A percentile compares a stretch with the other conserved stretches of the same genome.
phyloP scores from a whole-genome alignment of 2,888 invertebrate species.

The Nephrocerus scutellatus region DNA sequence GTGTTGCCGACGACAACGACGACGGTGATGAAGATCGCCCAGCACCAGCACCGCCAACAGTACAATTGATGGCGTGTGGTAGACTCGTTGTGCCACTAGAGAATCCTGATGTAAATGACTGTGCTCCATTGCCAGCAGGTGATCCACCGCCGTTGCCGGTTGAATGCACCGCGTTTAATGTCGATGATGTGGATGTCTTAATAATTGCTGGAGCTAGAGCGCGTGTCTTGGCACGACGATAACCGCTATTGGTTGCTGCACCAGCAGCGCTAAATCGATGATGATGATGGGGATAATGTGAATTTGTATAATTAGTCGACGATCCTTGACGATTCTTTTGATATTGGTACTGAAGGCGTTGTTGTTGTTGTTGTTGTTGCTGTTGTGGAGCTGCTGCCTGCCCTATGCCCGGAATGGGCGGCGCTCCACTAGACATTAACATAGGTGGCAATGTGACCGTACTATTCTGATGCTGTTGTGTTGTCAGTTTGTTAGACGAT shows the following conservation, averaged over 20 bases:
- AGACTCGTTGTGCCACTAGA: slow-evolving; percentile 23
- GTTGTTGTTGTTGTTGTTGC: background rate
- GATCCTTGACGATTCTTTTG: slow-evolving; percentile 43
- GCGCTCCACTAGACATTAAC: too few relatives aligned
- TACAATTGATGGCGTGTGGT: slow-evolving; percentile 20
- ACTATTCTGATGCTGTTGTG: too few relatives aligned
- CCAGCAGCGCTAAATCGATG: slow-evolving; percentile 35
- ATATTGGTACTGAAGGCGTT: slow-evolving; percentile 29
- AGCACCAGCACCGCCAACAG: slow-evolving; percentile 20
- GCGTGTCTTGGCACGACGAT: slow-evolving; percentile 39
- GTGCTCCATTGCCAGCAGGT: background rate
- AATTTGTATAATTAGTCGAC: slow-evolving; percentile 34
- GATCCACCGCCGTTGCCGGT: slow-evolving; percentile 1
- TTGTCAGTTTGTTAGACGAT: slow-evolving; percentile 21
- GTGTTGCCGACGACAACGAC: too few relatives aligned
- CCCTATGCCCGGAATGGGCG: slow-evolving; percentile 1
- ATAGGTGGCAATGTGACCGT: too few relatives aligned
- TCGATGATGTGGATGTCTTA: slow-evolving; percentile 22
- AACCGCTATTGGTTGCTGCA: slow-evolving; percentile 30
- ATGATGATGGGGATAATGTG: slow-evolving; percentile 35
- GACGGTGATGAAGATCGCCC: too few relatives aligned
- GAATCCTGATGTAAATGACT: background rate
- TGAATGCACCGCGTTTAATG: slow-evolving; percentile 12
- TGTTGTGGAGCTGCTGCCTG: slow-evolving; percentile 10
- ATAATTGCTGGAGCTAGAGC: slow-evolving; percentile 34